Percentiles rank a stretch among this genome's conserved stretches.
Evolutionary conservation across 2,797 vertebrate species (phyloP).

Genomic region (Petrocephalus sullivani): DNA sequence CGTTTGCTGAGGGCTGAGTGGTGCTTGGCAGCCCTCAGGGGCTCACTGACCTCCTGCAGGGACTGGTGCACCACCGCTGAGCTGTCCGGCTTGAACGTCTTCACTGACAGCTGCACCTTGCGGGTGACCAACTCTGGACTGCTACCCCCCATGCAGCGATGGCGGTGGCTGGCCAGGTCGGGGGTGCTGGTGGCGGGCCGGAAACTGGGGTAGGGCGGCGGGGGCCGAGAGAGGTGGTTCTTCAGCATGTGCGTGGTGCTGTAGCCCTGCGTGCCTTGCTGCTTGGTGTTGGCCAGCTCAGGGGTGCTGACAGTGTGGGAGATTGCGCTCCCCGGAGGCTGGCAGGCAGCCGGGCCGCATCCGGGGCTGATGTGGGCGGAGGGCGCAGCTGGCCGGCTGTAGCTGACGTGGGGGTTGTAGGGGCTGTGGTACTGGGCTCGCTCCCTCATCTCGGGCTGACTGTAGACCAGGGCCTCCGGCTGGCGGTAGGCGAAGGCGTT

Average conservation of each 20-base stretch:
- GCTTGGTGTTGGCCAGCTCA: slow-evolving; percentile 83
- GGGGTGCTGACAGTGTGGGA: slow-evolving; percentile 95
- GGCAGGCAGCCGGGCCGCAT: slow-evolving; percentile 54
- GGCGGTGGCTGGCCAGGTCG: slow-evolving; percentile 88
- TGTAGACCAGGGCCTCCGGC: slow-evolving; percentile 84
- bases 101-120: slow-evolving; percentile 91
- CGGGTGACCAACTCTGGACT: slow-evolving; percentile 88
- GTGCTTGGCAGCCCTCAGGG: slow-evolving; percentile 75
- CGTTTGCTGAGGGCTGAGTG: slow-evolving; percentile 75
- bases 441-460: slow-evolving; percentile 91
- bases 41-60: slow-evolving; percentile 87
- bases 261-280: slow-evolving; percentile 65
- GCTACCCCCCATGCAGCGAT: slow-evolving; percentile 81
- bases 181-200: slow-evolving; percentile 93
- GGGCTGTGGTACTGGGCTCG: slow-evolving; percentile 69
- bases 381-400: slow-evolving; percentile 68
- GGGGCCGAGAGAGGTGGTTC: slow-evolving; percentile 81
- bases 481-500: slow-evolving; percentile 85
- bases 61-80: slow-evolving; percentile 85
- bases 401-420: slow-evolving; percentile 65
- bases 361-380: slow-evolving; percentile 66
- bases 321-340: slow-evolving; percentile 68
- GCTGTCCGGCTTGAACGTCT: slow-evolving; percentile 96
- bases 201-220: slow-evolving; percentile 79
- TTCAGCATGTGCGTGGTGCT: slow-evolving; percentile 72